Percentiles rank a stretch among this genome's conserved stretches.
phyloP scores from a whole-genome alignment of 2,797 vertebrate species.

The Aphelocoma californica region DNA sequence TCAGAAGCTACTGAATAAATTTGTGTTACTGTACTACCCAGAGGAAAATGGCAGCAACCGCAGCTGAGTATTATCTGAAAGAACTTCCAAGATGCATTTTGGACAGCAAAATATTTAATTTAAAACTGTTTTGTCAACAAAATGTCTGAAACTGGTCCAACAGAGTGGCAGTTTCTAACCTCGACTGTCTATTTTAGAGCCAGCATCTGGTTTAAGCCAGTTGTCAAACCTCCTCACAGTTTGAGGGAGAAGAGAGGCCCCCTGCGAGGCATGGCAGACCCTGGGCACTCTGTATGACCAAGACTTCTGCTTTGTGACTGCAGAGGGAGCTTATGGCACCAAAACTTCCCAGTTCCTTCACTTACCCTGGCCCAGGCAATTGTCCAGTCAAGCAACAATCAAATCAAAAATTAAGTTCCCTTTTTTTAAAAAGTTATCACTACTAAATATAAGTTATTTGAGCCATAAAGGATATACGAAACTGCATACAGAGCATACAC shows the following conservation, averaged over 20 bases:
- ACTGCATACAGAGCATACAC: neutral
- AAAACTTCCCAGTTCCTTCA: neutral
- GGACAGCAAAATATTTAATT: neutral
- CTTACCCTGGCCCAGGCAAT: neutral
- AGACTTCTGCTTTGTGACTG: neutral
- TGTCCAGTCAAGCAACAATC: neutral
- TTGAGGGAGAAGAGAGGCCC: neutral
- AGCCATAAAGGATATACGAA: neutral
- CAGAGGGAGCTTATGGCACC: neutral
- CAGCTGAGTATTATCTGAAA: neutral
- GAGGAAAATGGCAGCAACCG: neutral
- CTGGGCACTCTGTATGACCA: accelerated
- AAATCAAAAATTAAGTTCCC: neutral
- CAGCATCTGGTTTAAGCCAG: neutral
- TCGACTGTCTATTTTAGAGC: neutral
- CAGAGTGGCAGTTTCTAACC: neutral
- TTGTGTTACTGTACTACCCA: neutral
- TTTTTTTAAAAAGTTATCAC: neutral
- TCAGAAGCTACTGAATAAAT: neutral
- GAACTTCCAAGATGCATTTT: neutral
- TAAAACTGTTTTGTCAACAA: neutral
- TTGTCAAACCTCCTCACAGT: neutral
- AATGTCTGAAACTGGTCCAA: neutral
- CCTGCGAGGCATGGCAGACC: accelerated
- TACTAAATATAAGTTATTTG: neutral